phyloP scores from a whole-genome alignment of 2,113 vertebrate genomes.

The Megaceryle torquata region DNA sequence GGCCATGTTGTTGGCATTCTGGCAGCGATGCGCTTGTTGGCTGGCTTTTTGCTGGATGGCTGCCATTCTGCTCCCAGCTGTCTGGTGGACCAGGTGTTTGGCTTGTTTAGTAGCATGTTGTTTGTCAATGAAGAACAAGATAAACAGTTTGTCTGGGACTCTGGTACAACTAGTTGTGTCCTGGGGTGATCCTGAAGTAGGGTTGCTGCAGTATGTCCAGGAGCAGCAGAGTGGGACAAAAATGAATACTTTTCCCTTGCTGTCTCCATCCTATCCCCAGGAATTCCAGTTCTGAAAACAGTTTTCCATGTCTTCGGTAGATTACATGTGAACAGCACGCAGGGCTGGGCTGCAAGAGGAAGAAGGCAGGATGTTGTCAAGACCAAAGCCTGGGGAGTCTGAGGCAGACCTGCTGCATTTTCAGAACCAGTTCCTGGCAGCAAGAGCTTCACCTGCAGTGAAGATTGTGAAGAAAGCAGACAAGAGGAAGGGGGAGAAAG shows the following conservation, averaged over 20 bases:
- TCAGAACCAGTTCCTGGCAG: constrained; percentile 85
- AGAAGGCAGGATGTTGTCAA: constrained; percentile 80
- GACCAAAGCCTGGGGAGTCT: constrained; percentile 89
- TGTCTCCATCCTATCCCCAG: not conserved
- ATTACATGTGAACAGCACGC: not conserved
- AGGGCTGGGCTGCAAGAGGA: not conserved
- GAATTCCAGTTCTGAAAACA: not conserved
- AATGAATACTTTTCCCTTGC: not conserved
- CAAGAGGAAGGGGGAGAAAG: constrained; percentile 78
- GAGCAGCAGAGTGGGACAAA: not conserved
- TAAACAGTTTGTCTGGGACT: not conserved
- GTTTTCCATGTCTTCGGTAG: not conserved
- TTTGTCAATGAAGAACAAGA: not conserved
- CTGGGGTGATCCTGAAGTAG: not conserved
- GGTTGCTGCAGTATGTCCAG: not conserved
- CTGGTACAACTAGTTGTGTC: not conserved
- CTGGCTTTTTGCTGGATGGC: not conserved
- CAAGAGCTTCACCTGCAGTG: constrained; percentile 79
- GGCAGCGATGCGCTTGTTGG: not conserved
- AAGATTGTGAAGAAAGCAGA: constrained; percentile 84
- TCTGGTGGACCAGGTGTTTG: not conserved
- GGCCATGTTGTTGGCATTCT: not conserved
- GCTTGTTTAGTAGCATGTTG: not conserved
- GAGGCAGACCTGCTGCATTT: constrained; percentile 90
- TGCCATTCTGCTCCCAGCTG: not conserved